Evolutionary conservation across 2,113 vertebrate genomes (phyloP).

Genomic region (Triplophysa rosa): DNA sequence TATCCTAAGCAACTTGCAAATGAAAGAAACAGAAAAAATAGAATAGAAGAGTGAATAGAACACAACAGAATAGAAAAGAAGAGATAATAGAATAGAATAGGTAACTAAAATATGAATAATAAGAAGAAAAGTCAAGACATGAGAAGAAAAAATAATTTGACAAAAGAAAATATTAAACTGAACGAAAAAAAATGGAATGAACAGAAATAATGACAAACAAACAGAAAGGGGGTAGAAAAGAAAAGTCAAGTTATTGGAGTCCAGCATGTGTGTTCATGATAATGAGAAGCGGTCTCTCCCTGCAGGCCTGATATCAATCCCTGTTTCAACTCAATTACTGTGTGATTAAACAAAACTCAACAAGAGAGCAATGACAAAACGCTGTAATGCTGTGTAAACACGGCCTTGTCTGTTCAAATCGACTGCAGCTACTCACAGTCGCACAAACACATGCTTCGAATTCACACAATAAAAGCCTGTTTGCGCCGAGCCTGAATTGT

Average conservation of each 20-base stretch:
- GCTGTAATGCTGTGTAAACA: background rate
- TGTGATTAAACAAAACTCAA: conserved; percentile 1
- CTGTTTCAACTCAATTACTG: background rate
- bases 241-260: background rate
- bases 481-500: background rate
- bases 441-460: background rate
- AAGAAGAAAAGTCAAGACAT: no score
- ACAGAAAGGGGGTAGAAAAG: background rate
- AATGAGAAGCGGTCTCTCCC: background rate
- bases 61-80: no score
- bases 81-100: no score
- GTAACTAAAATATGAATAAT: no score
- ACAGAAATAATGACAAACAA: background rate
- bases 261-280: background rate
- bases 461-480: background rate
- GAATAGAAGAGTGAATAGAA: no score
- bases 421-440: background rate
- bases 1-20: no score
- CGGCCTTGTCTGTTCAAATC: conserved; percentile 1
- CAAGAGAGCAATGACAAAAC: background rate
- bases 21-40: no score
- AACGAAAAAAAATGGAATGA: background rate
- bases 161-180: background rate
- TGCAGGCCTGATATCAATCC: background rate
- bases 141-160: no score